Evolutionary conservation across 2,797 vertebrate genomes (phyloP), one percentile per base, ranked within the genome.

Genomic region (Centroberyx gerrardi): DNA sequence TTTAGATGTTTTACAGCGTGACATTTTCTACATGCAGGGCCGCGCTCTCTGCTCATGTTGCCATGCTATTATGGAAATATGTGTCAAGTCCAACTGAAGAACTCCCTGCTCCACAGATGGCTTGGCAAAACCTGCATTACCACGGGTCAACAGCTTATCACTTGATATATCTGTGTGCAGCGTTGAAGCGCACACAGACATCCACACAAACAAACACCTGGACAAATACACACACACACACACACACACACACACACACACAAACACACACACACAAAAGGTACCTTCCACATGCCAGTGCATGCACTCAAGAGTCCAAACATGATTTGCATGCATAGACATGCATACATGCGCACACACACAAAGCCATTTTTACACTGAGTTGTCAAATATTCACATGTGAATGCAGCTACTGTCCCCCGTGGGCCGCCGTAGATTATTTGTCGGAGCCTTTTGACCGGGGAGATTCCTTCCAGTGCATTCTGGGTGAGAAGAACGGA

Each of bases 41-140:
- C 48, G 12, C 8, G 46, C 52, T 67, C 60, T n/a, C 60, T 27
- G 14, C 72, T 68, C 1, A 4, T 5, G 17, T 48, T 66, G 42
- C 59, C 2, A 52, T n/a, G 70, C 60, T n/a, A 59, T 74, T 76
- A 85, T 73, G 69, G 36, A 81, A 84, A 82, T 58, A 52, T 2
- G 62, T 74, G 73, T 80, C 64, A 64, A 72, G 67, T 73, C 76
- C 61, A 61, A 6, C 59, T 44, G 0, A 42, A 86, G 61, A 58
- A 71, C 62, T 38, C 56, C 4, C 8, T 33, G 49, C 44, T 52
- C 29, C 38, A 15, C 33, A 59, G 72, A 59, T 38, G 51, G n/a
- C 59, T 17, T 53, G 49, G 61, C 22, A 7, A 62, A 71, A 65
- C 58, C 0, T 5, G 42, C 46, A 40, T 66, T 55, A 75, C 36